A percentile compares a stretch with the other conserved stretches of the same genome.
These are phyloP conservation scores for Ochotona curzoniae DNA, from an alignment of 2,113 vertebrate species.

Conservation along the genomic window DNA sequence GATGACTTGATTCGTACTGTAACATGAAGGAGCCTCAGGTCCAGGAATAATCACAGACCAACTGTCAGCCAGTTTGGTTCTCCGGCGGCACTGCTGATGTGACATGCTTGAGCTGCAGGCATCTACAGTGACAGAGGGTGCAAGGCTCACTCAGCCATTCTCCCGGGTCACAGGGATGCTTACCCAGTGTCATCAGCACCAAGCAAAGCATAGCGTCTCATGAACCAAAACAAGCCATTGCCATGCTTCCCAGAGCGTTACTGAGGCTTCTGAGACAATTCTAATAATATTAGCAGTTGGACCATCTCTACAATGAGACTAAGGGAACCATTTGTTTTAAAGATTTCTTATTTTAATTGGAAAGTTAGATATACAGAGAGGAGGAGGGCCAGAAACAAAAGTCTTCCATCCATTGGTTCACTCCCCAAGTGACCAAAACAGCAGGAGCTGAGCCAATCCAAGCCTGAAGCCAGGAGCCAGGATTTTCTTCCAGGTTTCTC, in stretches of 20 bases:
- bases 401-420: too few species aligned
- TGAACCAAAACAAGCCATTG: not conserved
- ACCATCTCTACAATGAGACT: not conserved
- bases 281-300: not conserved
- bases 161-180: not conserved
- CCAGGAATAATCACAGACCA: constrained; percentile 70
- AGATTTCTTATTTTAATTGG: too few species aligned
- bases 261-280: constrained; percentile 4
- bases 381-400: too few species aligned
- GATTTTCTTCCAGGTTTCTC: too few species aligned
- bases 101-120: constrained; percentile 59
- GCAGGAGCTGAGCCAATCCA: too few species aligned
- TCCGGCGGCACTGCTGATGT: constrained; percentile 56
- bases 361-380: too few species aligned
- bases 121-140: constrained; percentile 23
- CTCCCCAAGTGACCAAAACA: too few species aligned
- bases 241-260: not conserved
- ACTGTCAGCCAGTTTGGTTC: constrained; percentile 66
- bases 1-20: constrained; percentile 17
- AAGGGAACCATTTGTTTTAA: not conserved
- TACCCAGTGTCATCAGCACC: not conserved
- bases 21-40: constrained; percentile 57
- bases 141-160: constrained; percentile 41
- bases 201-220: not conserved
- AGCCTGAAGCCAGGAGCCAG: too few species aligned